Evolutionary conservation across 2,113 vertebrate genomes (phyloP).

Genomic region (Bos indicus): DNA sequence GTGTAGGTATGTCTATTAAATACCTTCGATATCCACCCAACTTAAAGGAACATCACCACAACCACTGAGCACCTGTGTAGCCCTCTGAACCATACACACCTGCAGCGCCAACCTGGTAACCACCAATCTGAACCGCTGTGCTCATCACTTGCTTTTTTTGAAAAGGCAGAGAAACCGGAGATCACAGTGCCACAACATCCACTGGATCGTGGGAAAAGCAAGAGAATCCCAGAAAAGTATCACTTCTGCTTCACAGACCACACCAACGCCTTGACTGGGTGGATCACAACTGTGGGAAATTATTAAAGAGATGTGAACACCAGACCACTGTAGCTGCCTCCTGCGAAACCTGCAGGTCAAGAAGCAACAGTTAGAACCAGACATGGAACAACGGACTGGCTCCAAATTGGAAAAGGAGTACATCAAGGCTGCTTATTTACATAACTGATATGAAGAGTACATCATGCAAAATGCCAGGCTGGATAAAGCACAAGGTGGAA

Average conservation of each 20-base stretch:
- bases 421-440: neutral
- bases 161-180: neutral
- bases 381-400: neutral
- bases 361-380: neutral
- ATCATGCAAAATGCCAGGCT: neutral
- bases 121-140: neutral
- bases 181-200: neutral
- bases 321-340: neutral
- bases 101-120: neutral
- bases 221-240: neutral
- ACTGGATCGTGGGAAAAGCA: neutral
- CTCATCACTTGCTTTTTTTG: neutral
- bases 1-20: neutral
- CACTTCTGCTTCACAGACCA: neutral
- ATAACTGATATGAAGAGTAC: neutral
- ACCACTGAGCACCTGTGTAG: fast-evolving
- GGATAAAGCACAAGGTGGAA: neutral
- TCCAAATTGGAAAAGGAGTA: neutral
- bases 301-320: neutral
- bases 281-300: neutral
- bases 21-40: too few relatives aligned
- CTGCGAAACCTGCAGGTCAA: neutral
- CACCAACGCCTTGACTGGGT: neutral
- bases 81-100: neutral
- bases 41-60: neutral